Evolutionary conservation across 2,888 invertebrate genomes (phyloP), one percentile per base, ranked within the genome.

Genomic region (Leptura quadrifasciata): DNA sequence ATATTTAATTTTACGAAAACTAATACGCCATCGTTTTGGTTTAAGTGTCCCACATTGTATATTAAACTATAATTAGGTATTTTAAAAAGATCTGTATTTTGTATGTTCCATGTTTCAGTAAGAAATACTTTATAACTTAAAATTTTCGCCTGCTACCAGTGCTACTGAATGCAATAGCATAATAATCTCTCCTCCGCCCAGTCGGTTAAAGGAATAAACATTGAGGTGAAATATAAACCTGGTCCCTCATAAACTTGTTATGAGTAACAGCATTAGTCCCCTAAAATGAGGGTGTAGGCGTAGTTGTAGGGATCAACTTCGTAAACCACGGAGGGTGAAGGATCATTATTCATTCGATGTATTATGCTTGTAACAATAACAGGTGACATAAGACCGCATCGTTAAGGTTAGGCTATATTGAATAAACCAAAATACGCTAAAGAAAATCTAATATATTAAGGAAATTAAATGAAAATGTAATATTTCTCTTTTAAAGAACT

Each of bases 161-260:
- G 47, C n/a, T n/a, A 47, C 47, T n/a, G 47, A 6, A n/a, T 39
- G 1, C n/a, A n/a, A n/a, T n/a, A n/a, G n/a, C n/a, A n/a, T 15
- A 47, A 47, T 47, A 15, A n/a, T 4, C 15, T n/a, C 5, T 58
- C 15, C 8, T 58, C 5, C 27, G 5, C 58, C 60, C n/a, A 27
- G 17, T 31, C n/a, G 4, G 17, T 31, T 61, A 61, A 61, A 18
- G 8, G 17, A 31, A 2, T n/a, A 21, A 64, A 35, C 24, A n/a
- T 65, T 10, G 12, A 65, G 21, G 65, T 17, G 24, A 54, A 21
- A 15, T 12, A 21, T 47, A 24, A 65, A n/a, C 55, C 31, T 18
- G 10, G 31, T 27, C 68, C 68, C 35, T 55, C 55, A 27, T 68
- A 68, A 55, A 68, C 68, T 31, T 68, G 68, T 57, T 68, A 35